A percentile compares a stretch with the other conserved stretches of the same genome.
phyloP scores from a whole-genome alignment of 2,113 vertebrate species.

The Prochilodus magdalenae region DNA sequence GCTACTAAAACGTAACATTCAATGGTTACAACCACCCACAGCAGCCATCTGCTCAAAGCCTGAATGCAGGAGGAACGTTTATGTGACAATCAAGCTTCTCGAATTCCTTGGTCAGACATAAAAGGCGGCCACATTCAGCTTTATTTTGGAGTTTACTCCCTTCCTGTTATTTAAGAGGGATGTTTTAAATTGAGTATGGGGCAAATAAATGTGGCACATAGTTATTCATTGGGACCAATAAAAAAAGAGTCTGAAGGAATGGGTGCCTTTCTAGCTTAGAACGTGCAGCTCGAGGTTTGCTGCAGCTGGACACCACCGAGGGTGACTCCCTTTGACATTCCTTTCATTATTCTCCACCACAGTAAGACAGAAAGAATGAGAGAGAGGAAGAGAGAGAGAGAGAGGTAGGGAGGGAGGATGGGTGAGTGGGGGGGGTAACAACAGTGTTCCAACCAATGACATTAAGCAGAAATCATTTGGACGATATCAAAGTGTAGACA shows the following conservation, averaged over 20 bases:
- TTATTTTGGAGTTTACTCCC: constrained; percentile 74
- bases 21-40: constrained; percentile 50
- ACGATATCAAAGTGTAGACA: not conserved
- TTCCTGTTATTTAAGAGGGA: constrained; percentile 76
- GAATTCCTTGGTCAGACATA: constrained; percentile 63
- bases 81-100: constrained; percentile 57
- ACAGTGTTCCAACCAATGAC: constrained; percentile 15
- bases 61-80: constrained; percentile 46
- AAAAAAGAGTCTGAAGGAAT: constrained; percentile 25
- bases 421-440: not conserved
- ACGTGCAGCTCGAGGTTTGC: constrained; percentile 33
- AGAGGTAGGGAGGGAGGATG: not conserved
- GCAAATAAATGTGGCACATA: constrained; percentile 61
- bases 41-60: constrained; percentile 39
- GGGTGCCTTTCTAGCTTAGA: constrained; percentile 30
- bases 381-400: not conserved
- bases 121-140: constrained; percentile 71
- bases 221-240: constrained; percentile 59
- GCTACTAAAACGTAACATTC: constrained; percentile 46
- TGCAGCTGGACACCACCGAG: constrained; percentile 43
- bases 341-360: constrained; percentile 53
- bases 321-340: constrained; percentile 58
- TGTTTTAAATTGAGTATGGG: constrained; percentile 69
- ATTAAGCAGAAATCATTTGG: constrained; percentile 4
- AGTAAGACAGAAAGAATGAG: constrained; percentile 13